These are phyloP conservation scores for Catharus minimus DNA, from an alignment of 2,113 vertebrate genomes.

Conservation along the genomic window DNA sequence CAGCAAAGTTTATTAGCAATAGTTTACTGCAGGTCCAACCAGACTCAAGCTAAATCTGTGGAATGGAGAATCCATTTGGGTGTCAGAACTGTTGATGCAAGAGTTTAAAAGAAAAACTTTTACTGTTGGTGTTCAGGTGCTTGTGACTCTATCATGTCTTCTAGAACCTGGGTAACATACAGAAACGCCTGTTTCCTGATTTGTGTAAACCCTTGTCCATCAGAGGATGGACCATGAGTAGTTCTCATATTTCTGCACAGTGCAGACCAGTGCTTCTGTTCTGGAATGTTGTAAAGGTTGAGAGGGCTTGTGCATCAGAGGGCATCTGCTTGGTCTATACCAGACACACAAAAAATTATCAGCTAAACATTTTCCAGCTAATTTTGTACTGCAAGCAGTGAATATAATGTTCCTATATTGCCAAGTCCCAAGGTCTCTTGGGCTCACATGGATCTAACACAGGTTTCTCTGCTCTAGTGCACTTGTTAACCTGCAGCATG, in stretches of 20 bases:
- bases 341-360: neutral
- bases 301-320: neutral
- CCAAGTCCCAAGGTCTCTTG: neutral
- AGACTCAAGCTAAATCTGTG: neutral
- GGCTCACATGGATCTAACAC: neutral
- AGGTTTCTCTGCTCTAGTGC: neutral
- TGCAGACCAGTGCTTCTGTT: neutral
- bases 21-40: neutral
- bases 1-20: neutral
- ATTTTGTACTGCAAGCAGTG: neutral
- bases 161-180: rapidly evolving
- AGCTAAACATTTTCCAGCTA: neutral
- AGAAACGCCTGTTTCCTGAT: neutral
- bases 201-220: neutral
- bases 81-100: neutral
- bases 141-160: neutral
- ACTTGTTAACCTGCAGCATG: neutral
- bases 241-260: neutral
- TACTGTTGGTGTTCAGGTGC: neutral
- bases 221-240: neutral
- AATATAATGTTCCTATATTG: neutral
- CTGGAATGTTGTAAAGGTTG: neutral
- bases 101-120: neutral
- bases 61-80: neutral
- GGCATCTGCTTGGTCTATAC: neutral